Evolutionary conservation across 2,113 vertebrate genomes (phyloP), one percentile per base, ranked within the genome.

Genomic region (Empidonax traillii): DNA sequence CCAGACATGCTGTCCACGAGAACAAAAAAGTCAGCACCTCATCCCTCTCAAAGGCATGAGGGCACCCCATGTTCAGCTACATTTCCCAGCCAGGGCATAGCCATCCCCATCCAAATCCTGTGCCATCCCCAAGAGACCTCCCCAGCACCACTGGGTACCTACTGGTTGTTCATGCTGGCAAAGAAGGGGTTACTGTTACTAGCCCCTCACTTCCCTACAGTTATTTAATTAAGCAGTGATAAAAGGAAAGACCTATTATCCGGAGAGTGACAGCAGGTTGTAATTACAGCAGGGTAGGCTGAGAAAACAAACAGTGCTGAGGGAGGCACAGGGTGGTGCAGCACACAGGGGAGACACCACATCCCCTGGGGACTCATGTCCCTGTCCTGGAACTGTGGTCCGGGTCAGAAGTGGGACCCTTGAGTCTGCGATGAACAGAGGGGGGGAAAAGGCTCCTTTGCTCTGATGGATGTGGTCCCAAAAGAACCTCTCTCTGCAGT

Each of bases 201-300:
- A 51, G 80, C 86, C 88, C 96, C 93, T 90, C 68, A 68, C 62
- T 53, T 93, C 62, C 76, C 58, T 62, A 90, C 53, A 25, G 82
- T 69, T 90, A 82, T 76, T 94, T 95, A 95, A 96, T 97, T 92
- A 96, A 93, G 76, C 76, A 51, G 74, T 39, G 86, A 94, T 89
- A 87, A 92, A 92, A 93, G 56, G 43, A 44, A 85, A 92, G 73
- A 61, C 4, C 2, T 47, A 49, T 68, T 93, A 94, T 33, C 55
- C 3, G 3, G 55, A 74, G 78, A 81, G 69, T n/a, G 61, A 67
- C 72, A 71, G 75, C 7, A 0, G 76, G 88, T 33, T 95, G 69
- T 85, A 92, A 96, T 96, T 95, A 94, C 89, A 78, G 83, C 52
- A 71, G 63, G 67, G 67, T 3, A 4, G 68, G 72, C 83, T 87